A percentile compares a stretch with the other conserved stretches of the same genome.
Evolutionary conservation across 2,113 vertebrate species (phyloP).

Genomic region (Riparia riparia): DNA sequence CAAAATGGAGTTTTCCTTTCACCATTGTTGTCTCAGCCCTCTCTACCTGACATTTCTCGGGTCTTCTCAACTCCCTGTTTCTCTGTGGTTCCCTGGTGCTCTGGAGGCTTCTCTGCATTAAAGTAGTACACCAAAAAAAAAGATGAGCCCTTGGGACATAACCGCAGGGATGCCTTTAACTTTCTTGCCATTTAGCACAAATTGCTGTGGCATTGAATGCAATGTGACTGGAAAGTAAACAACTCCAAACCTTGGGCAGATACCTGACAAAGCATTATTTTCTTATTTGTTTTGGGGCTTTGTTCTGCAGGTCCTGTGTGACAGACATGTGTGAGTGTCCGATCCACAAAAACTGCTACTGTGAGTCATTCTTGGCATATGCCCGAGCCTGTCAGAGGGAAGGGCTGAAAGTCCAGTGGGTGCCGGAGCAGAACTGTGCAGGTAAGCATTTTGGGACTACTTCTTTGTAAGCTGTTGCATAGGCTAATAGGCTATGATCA

Average conservation of each 20-base stretch:
- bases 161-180: neutral
- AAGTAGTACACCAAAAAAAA: neutral
- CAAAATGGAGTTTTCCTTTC: neutral
- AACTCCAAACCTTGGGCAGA: fast-evolving
- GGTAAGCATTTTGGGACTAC: slow-evolving; percentile 76
- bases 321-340: slow-evolving; percentile 99
- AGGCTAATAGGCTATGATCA: neutral
- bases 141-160: neutral
- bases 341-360: slow-evolving; percentile 96
- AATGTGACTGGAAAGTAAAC: neutral
- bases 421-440: slow-evolving; percentile 86
- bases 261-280: neutral
- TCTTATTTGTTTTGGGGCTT: neutral
- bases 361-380: slow-evolving; percentile 95
- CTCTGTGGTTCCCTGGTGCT: neutral
- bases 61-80: neutral
- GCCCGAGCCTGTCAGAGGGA: slow-evolving; percentile 93
- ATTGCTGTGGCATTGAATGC: neutral
- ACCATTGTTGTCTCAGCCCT: neutral
- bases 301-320: slow-evolving; percentile 88
- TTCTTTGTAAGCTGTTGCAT: neutral
- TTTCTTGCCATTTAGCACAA: neutral
- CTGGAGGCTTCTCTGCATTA: neutral
- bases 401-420: slow-evolving; percentile 87
- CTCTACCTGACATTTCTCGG: neutral